phyloP scores from a whole-genome alignment of 37 sponge, comb jelly and placozoan species.

The Haliclona indistincta region DNA sequence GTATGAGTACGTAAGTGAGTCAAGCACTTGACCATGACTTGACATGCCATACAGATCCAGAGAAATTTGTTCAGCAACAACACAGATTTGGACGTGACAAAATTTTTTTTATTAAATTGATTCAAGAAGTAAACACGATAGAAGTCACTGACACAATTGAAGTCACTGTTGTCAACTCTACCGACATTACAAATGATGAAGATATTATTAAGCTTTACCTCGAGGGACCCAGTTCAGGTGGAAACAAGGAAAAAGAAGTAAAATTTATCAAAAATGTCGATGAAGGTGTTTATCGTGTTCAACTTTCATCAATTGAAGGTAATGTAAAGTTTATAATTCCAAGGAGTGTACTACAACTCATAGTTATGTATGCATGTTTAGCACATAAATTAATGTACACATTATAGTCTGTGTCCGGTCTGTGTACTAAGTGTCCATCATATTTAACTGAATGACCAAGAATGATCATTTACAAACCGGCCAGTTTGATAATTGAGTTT shows the following conservation, averaged over 20 bases:
- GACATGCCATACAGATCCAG: not conserved
- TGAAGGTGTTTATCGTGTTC: conserved; percentile 10
- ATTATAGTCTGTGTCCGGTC: too few species aligned
- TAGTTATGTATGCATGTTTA: too few species aligned
- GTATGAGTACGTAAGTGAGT: not conserved
- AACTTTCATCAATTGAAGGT: conserved; percentile 8
- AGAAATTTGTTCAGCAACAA: not conserved
- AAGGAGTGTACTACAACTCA: too few species aligned
- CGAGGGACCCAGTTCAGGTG: conserved; percentile 32
- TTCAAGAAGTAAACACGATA: too few species aligned
- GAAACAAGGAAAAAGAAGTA: not conserved
- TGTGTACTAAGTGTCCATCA: too few species aligned
- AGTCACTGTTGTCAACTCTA: conserved; percentile 2
- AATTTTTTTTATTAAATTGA: too few species aligned
- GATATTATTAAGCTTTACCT: conserved; percentile 26
- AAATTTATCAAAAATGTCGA: not conserved
- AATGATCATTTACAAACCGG: too few species aligned
- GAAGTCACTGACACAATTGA: conserved; percentile 9
- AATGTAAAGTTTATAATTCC: not conserved
- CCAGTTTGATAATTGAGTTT: too few species aligned
- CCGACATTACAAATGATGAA: not conserved
- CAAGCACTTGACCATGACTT: not conserved
- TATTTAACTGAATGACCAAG: too few species aligned
- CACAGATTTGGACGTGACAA: too few species aligned
- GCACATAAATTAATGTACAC: too few species aligned